phyloP scores from a whole-genome alignment of 2,888 invertebrate species.

The Drosophila monieri region DNA sequence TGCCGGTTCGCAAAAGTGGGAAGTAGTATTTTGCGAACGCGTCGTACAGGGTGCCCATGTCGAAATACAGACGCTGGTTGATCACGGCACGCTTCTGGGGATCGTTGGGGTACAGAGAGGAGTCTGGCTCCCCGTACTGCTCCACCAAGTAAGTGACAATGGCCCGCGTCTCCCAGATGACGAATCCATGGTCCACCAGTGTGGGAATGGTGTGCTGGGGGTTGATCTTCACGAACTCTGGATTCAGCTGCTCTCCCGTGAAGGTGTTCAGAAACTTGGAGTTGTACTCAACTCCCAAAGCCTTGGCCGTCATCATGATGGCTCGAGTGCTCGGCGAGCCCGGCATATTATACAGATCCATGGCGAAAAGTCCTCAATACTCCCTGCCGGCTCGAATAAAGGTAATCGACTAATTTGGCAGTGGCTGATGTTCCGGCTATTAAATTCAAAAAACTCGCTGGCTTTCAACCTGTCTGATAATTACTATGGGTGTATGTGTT shows the following conservation, averaged over 20 bases:
- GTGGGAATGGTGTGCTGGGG: slow-evolving; percentile 94
- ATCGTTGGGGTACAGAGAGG: slow-evolving; percentile 88
- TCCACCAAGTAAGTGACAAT: slow-evolving; percentile 91
- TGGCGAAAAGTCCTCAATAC: background rate
- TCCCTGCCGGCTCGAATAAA: background rate
- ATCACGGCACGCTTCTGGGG: slow-evolving; percentile 90
- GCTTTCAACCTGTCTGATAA: slow-evolving; percentile 1
- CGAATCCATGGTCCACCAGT: slow-evolving; percentile 91
- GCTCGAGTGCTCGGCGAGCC: slow-evolving; percentile 87
- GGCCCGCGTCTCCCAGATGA: slow-evolving; percentile 92
- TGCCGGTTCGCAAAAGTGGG: slow-evolving; percentile 22
- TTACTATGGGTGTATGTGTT: background rate
- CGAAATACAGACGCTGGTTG: slow-evolving; percentile 91
- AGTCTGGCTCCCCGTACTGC: slow-evolving; percentile 90
- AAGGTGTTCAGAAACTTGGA: slow-evolving; percentile 86
- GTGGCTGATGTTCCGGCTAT: slow-evolving; percentile 3
- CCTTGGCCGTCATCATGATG: slow-evolving; percentile 87
- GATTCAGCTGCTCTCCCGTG: slow-evolving; percentile 87
- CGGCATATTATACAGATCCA: slow-evolving; percentile 56
- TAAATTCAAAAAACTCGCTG: slow-evolving; percentile 2
- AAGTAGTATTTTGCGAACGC: slow-evolving; percentile 87
- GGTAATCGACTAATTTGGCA: slow-evolving; percentile 22
- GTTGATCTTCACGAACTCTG: slow-evolving; percentile 89
- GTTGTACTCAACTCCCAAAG: slow-evolving; percentile 87
- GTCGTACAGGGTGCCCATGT: slow-evolving; percentile 89